A percentile compares a stretch with the other conserved stretches of the same genome.
Evolutionary conservation across 1,140 invertebrate genomes (phyloP).

Genomic region (Leptopilina clavipes): DNA sequence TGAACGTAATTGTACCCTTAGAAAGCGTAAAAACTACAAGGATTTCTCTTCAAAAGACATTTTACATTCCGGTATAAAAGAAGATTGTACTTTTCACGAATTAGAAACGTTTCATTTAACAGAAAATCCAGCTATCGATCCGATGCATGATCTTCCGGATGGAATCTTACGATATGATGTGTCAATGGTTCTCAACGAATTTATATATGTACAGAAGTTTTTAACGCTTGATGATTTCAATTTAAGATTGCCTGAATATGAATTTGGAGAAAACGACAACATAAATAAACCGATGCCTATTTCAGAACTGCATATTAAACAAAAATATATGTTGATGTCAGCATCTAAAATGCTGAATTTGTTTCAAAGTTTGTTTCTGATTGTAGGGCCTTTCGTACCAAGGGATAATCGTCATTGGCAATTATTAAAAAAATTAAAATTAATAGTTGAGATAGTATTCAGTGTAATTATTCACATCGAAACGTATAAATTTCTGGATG

Average conservation of each 20-base stretch:
- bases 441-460: not conserved
- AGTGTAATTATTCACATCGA: not conserved
- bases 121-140: constrained; percentile 53
- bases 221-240: constrained; percentile 57
- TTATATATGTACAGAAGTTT: constrained; percentile 49
- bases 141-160: constrained; percentile 62
- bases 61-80: constrained; percentile 42
- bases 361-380: not conserved
- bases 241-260: constrained; percentile 30
- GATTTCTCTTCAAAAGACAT: not conserved
- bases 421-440: not conserved
- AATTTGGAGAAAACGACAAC: constrained; percentile 36
- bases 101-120: constrained; percentile 56
- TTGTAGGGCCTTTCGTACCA: not conserved
- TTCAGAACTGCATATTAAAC: constrained; percentile 34
- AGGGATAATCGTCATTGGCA: not conserved
- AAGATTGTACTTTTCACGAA: constrained; percentile 44
- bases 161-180: constrained; percentile 59
- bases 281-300: constrained; percentile 41
- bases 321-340: constrained; percentile 35
- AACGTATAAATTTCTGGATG: constrained; percentile 18
- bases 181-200: constrained; percentile 47
- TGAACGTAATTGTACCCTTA: constrained; percentile 39
- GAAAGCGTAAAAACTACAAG: constrained; percentile 37
- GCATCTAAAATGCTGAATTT: not conserved